Conservation (phyloP, 2,797 vertebrate species). For the Buphagus erythrorhynchus region DNA sequence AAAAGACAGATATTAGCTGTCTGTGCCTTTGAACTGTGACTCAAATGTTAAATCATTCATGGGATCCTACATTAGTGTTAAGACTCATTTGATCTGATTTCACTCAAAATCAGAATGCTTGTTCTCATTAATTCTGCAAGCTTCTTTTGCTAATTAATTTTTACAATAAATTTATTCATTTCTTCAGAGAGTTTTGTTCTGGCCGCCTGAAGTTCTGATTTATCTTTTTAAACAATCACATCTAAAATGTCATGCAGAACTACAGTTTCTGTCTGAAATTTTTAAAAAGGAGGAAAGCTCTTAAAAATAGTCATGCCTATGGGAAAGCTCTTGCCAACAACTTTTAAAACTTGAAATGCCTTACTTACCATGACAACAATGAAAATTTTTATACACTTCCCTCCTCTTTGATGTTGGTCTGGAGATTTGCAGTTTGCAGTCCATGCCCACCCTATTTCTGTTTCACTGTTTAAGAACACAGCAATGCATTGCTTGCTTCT, state of each 20-base stretch:
- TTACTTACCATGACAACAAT: background rate
- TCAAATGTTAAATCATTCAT: slow-evolving; percentile 53
- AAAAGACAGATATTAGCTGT: background rate
- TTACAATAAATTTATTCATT: slow-evolving; percentile 11
- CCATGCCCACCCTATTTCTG: background rate
- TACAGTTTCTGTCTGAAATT: background rate
- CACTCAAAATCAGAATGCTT: slow-evolving; percentile 1
- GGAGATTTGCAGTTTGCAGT: background rate
- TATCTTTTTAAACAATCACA: background rate
- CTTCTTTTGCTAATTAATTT: slow-evolving; percentile 50
- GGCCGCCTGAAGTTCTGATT: background rate
- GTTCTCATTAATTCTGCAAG: slow-evolving; percentile 22
- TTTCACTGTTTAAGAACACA: background rate
- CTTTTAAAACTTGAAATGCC: background rate
- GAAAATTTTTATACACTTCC: background rate
- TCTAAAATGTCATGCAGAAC: background rate
- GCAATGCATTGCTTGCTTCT: background rate
- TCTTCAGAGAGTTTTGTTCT: slow-evolving; percentile 15
- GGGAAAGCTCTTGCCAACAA: background rate
- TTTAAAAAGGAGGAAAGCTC: background rate
- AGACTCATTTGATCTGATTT: slow-evolving; percentile 53
- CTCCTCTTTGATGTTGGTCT: background rate
- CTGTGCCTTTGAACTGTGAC: background rate
- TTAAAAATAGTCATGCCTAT: background rate
- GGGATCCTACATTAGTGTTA: background rate